A percentile compares a stretch with the other conserved stretches of the same genome.
Conservation (phyloP, 2,888 invertebrate genomes). For the Belgica antarctica region DNA sequence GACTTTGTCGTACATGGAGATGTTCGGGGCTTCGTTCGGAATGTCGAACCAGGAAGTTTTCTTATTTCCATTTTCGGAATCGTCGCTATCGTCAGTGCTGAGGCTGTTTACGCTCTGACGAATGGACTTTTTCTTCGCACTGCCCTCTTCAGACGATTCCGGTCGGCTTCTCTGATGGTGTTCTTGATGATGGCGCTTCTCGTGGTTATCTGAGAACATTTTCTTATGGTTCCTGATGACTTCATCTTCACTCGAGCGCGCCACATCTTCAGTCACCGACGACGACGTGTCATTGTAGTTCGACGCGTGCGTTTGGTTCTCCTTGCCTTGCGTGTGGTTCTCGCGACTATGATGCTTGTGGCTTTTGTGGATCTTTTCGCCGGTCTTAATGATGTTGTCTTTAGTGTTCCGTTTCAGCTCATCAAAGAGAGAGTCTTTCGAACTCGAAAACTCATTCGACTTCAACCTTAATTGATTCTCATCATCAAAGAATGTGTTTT, state of each 20-base stretch:
- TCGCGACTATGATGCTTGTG: slow-evolving; percentile 28
- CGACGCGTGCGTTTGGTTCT: slow-evolving; percentile 39
- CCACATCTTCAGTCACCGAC: slow-evolving; percentile 29
- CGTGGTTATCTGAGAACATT: slow-evolving; percentile 45
- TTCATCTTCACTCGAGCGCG: slow-evolving; percentile 45
- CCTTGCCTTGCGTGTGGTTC: slow-evolving; percentile 41
- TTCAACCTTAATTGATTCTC: neutral
- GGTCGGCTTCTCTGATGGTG: slow-evolving; percentile 55
- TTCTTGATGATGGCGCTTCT: slow-evolving; percentile 34
- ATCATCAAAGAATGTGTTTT: slow-evolving; percentile 20
- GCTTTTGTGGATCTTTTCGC: slow-evolving; percentile 46
- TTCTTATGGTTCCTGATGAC: slow-evolving; percentile 45
- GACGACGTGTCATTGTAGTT: slow-evolving; percentile 25
- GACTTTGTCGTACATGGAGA: slow-evolving; percentile 97
- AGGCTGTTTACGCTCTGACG: slow-evolving; percentile 46
- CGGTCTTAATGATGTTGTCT: slow-evolving; percentile 43
- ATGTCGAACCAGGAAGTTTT: slow-evolving; percentile 91
- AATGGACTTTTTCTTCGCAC: slow-evolving; percentile 37
- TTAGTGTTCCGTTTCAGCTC: slow-evolving; percentile 51
- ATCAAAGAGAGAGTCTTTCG: slow-evolving; percentile 48
- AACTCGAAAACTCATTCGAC: neutral
- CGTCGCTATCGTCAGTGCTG: slow-evolving; percentile 53
- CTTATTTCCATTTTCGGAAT: slow-evolving; percentile 63
- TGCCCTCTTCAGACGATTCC: slow-evolving; percentile 51
- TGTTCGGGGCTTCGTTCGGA: slow-evolving; percentile 76